Conservation (phyloP, 1,140 invertebrate species). For the Homarus americanus region DNA sequence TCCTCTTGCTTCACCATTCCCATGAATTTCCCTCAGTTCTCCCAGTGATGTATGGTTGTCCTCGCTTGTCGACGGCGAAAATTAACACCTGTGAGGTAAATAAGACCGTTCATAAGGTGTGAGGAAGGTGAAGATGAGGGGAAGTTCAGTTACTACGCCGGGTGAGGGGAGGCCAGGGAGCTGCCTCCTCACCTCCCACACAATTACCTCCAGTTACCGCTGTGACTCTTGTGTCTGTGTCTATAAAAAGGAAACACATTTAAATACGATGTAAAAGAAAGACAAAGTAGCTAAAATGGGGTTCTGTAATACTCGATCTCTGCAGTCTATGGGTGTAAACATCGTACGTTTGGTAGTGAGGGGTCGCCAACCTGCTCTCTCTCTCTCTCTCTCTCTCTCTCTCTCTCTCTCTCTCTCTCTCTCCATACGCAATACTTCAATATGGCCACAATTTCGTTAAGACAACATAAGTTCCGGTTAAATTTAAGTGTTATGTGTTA, state of each 20-base stretch:
- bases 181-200: not conserved
- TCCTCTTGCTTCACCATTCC: not conserved
- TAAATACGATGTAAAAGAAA: too few species aligned
- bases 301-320: too few species aligned
- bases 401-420: conserved; percentile 39
- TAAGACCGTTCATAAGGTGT: too few species aligned
- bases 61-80: not conserved
- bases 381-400: conserved; percentile 52
- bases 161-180: not conserved
- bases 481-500: too few species aligned
- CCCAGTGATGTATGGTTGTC: not conserved
- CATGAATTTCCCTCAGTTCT: not conserved
- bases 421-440: not conserved
- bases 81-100: too few species aligned
- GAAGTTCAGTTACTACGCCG: not conserved
- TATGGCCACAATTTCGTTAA: not conserved
- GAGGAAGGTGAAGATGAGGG: not conserved
- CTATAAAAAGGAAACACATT: too few species aligned
- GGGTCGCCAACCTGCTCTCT: conserved; percentile 12
- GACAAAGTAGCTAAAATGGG: too few species aligned
- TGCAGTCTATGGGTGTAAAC: conserved; percentile 22
- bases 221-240: too few species aligned
- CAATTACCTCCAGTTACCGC: too few species aligned
- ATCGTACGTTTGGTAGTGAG: conserved; percentile 44
- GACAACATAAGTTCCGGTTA: too few species aligned